A percentile compares a stretch with the other conserved stretches of the same genome.
Conservation (phyloP, 64 coral and sea anemone species). For the Montipora sp. region DNA sequence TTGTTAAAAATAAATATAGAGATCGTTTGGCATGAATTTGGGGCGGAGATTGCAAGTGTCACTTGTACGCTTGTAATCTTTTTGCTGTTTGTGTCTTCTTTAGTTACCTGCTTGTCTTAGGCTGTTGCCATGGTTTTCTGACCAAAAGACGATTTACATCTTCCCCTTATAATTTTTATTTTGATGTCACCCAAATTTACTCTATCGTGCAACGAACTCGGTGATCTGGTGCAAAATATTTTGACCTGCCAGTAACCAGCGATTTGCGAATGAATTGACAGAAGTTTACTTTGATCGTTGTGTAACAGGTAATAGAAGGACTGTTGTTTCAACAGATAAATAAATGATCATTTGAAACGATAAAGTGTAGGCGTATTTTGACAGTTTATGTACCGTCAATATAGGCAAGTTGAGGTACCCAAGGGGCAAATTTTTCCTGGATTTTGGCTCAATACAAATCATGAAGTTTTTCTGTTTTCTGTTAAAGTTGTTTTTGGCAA, state of each 20-base stretch:
- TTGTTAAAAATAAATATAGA: too few species aligned
- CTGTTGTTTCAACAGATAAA: background rate
- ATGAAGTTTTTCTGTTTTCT: constrained; percentile 7
- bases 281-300: background rate
- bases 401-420: background rate
- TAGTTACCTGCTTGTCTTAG: background rate
- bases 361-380: background rate
- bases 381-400: background rate
- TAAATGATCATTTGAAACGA: background rate
- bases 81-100: background rate
- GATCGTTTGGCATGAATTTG: too few species aligned
- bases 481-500: background rate
- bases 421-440: background rate
- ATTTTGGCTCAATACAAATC: background rate
- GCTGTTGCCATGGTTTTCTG: background rate
- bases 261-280: background rate
- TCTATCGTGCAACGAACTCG: too few species aligned
- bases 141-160: too few species aligned
- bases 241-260: too few species aligned
- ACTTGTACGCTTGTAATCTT: too few species aligned
- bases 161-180: background rate
- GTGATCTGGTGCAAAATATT: too few species aligned
- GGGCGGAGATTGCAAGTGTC: too few species aligned
- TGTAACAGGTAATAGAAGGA: background rate
- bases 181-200: too few species aligned